Conservation (phyloP, 2,113 vertebrate genomes). For the Anas platyrhynchos region DNA sequence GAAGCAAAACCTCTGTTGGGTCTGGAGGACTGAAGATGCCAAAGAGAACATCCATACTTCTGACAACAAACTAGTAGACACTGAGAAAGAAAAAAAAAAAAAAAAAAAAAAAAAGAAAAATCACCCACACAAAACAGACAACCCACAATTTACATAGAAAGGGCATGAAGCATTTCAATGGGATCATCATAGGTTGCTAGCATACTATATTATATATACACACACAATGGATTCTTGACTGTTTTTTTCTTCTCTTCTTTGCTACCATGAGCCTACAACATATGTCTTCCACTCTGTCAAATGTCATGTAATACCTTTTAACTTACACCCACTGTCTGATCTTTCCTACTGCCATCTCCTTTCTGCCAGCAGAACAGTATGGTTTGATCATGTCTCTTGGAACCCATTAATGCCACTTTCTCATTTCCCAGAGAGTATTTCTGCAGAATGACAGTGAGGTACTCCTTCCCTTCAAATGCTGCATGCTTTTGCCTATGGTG, state of each 20-base stretch:
- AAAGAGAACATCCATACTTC: background rate
- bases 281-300: conserved; percentile 15
- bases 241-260: background rate
- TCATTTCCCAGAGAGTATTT: background rate
- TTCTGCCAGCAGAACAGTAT: conserved; percentile 38
- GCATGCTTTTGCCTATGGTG: fast-evolving
- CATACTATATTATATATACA: background rate
- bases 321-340: background rate
- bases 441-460: background rate
- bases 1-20: background rate
- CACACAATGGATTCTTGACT: background rate
- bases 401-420: background rate
- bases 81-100: background rate
- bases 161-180: background rate
- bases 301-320: background rate
- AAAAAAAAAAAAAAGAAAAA: background rate
- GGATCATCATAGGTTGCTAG: background rate
- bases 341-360: background rate
- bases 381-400: background rate
- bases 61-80: background rate
- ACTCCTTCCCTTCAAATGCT: background rate
- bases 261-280: background rate
- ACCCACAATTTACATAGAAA: background rate
- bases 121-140: no score
- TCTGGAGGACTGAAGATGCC: background rate